These are phyloP conservation scores for Schizotus pectinicornis DNA, from an alignment of 2,888 invertebrate species.

Conservation along the genomic window DNA sequence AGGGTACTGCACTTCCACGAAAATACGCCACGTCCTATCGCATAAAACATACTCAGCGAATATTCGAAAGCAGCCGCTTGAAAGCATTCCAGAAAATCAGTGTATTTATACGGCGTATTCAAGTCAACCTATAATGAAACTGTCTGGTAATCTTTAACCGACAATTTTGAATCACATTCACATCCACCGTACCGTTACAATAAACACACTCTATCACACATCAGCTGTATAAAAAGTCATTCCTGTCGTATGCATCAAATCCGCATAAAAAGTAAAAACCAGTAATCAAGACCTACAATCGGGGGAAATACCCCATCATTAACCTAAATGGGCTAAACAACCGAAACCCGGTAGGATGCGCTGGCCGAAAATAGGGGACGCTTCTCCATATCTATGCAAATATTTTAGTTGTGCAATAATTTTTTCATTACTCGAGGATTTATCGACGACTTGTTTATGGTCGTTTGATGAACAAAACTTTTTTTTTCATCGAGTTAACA, in stretches of 20 bases:
- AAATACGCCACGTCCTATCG: not conserved
- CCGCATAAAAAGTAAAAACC: slow-evolving; percentile 19
- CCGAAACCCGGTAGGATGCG: no score
- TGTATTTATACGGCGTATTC: slow-evolving; percentile 31
- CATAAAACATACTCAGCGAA: not conserved
- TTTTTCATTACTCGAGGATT: no score
- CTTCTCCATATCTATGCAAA: no score
- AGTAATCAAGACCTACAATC: slow-evolving; percentile 20
- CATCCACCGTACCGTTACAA: slow-evolving; percentile 32
- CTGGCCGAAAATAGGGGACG: no score
- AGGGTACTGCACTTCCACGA: slow-evolving; percentile 1
- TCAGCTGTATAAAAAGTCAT: slow-evolving; percentile 21
- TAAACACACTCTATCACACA: slow-evolving; percentile 30
- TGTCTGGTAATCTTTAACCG: slow-evolving; percentile 35
- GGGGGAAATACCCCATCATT: slow-evolving; percentile 22
- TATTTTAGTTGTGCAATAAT: no score
- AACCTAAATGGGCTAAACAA: not conserved
- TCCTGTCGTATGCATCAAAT: slow-evolving; percentile 19
- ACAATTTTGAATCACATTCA: slow-evolving; percentile 35
- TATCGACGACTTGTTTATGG: not conserved
- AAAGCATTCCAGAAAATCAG: slow-evolving; percentile 29
- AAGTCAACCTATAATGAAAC: slow-evolving; percentile 36
- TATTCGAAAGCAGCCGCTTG: slow-evolving; percentile 1
- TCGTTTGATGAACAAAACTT: not conserved
- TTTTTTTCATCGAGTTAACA: not conserved